Conservation (phyloP, 2,797 vertebrate species). For the Sebastes steindachneri region DNA sequence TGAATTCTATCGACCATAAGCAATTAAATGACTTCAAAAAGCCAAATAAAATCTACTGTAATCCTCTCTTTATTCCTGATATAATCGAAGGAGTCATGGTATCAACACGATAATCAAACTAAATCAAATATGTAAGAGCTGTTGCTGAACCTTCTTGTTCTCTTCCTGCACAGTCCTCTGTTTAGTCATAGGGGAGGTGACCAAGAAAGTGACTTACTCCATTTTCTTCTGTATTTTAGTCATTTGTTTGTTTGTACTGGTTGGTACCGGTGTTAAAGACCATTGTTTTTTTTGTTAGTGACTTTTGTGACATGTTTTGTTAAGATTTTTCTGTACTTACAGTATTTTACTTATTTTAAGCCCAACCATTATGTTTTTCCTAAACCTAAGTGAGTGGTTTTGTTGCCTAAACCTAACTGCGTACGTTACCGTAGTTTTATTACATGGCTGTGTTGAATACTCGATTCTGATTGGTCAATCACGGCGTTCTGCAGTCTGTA, state of each 20-base stretch:
- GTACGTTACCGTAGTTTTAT: too few species aligned
- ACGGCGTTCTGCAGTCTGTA: too few species aligned
- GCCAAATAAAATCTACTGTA: conserved; percentile 21
- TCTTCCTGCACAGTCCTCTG: conserved; percentile 10
- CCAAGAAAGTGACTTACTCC: conserved; percentile 19
- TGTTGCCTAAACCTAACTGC: too few species aligned
- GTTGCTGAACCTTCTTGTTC: conserved; percentile 20
- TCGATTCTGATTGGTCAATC: too few species aligned
- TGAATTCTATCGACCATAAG: neutral
- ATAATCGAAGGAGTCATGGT: conserved; percentile 22
- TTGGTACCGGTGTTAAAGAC: too few species aligned
- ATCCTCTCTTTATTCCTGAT: conserved; percentile 13
- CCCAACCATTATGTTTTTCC: too few species aligned
- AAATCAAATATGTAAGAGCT: conserved; percentile 22
- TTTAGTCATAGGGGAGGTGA: conserved; percentile 40
- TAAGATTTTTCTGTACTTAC: too few species aligned
- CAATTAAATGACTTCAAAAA: conserved; percentile 1
- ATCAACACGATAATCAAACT: conserved; percentile 24
- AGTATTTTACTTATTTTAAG: too few species aligned
- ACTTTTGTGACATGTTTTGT: too few species aligned
- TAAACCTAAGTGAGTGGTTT: too few species aligned
- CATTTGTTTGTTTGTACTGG: neutral
- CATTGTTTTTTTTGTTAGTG: too few species aligned
- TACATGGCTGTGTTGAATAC: too few species aligned
- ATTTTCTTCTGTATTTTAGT: conserved; percentile 3